These are phyloP conservation scores for Cepphus grylle DNA, from an alignment of 2,113 vertebrate species.

Conservation along the genomic window DNA sequence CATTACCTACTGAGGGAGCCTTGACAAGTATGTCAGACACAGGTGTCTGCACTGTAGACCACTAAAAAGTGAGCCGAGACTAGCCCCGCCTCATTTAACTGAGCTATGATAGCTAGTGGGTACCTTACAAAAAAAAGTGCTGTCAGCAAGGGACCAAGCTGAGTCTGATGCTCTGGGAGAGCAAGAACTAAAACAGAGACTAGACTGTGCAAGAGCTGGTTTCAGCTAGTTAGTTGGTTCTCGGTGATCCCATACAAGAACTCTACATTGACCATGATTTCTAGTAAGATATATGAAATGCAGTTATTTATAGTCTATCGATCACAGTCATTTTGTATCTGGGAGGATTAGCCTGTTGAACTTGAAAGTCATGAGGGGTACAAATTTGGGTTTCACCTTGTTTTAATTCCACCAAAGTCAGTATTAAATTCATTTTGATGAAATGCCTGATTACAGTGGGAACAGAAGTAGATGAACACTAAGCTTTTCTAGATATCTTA, in stretches of 20 bases:
- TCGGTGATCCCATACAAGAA: background rate
- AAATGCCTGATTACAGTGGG: background rate
- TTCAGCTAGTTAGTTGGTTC: background rate
- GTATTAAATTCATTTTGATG: background rate
- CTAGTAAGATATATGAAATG: background rate
- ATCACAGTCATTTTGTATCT: background rate
- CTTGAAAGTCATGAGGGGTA: accelerated
- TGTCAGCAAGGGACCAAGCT: background rate
- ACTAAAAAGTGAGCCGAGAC: background rate
- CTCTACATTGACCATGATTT: background rate
- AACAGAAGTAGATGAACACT: background rate
- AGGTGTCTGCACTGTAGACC: background rate
- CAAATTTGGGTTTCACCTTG: background rate
- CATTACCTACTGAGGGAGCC: background rate
- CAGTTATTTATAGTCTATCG: background rate
- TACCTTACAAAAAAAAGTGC: background rate
- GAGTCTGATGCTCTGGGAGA: background rate
- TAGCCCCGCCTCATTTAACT: background rate
- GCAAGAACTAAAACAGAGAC: background rate
- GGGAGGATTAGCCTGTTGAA: background rate
- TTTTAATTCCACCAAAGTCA: background rate
- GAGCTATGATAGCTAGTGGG: background rate
- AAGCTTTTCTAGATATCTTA: background rate
- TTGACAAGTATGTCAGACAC: background rate
- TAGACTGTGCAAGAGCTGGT: background rate